Percentiles rank a stretch among this genome's conserved stretches.
Conservation (phyloP, 2,888 invertebrate species). For the Chromoteleia sp. region DNA sequence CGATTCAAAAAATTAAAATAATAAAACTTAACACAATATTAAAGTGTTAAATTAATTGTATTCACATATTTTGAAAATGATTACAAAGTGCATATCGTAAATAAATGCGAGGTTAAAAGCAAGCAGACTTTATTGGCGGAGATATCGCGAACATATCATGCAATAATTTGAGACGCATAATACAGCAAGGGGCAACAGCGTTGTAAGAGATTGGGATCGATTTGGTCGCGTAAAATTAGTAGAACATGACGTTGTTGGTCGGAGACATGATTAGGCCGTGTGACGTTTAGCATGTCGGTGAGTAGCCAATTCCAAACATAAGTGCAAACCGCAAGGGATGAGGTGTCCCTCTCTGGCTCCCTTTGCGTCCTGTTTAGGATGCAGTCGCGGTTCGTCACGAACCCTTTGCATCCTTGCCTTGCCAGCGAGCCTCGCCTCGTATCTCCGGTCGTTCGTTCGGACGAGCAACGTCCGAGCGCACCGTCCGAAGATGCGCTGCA, state of each 20-base stretch:
- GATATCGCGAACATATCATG: no score
- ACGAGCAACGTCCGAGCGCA: conserved; percentile 75
- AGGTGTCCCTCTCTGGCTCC: conserved; percentile 13
- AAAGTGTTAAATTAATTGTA: no score
- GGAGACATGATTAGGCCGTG: conserved; percentile 62
- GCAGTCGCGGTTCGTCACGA: conserved; percentile 76
- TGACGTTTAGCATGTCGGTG: conserved; percentile 64
- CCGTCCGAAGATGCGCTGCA: conserved; percentile 39
- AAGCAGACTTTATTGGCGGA: no score
- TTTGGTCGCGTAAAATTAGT: conserved; percentile 46
- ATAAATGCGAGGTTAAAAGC: no score
- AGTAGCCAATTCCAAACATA: conserved; percentile 63
- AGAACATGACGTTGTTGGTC: conserved; percentile 60
- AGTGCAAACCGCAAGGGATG: conserved; percentile 71
- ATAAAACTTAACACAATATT: no score
- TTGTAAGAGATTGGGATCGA: conserved; percentile 50
- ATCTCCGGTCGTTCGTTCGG: conserved; percentile 23
- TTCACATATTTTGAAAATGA: no score
- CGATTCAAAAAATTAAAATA: not conserved
- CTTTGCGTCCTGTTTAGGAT: conserved; percentile 78
- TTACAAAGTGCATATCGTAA: no score
- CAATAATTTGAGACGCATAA: no score
- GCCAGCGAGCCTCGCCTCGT: conserved; percentile 13
- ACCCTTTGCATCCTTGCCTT: conserved; percentile 73
- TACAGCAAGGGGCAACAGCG: no score